Conservation (phyloP, 2,888 invertebrate species). For the Lasioglossum malachurum region DNA sequence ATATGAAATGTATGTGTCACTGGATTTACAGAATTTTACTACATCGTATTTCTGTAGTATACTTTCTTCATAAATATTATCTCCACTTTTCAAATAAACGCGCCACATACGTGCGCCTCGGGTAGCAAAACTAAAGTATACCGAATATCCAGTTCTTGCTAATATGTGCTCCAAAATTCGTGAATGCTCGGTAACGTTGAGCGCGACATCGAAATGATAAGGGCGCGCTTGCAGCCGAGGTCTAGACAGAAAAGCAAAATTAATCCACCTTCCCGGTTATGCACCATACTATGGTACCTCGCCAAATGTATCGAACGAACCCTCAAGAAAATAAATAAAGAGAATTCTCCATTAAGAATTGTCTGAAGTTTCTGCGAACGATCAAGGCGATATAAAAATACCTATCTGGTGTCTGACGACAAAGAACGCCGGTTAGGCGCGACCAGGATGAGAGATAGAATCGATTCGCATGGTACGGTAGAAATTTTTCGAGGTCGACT, state of each 20-base stretch:
- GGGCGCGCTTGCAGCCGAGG: background rate
- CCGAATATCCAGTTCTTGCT: background rate
- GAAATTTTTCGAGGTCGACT: constrained; percentile 45
- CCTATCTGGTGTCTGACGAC: background rate
- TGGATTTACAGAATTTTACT: no score
- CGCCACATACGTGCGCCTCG: background rate
- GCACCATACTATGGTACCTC: background rate
- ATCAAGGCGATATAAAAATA: background rate
- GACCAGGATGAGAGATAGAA: background rate
- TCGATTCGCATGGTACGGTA: constrained; percentile 43
- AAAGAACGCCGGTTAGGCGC: background rate
- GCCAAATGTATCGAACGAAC: background rate
- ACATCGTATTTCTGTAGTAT: no score
- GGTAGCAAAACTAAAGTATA: background rate
- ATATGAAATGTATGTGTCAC: no score
- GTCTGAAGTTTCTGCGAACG: background rate
- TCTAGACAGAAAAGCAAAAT: background rate
- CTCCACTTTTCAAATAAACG: background rate
- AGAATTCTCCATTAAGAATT: background rate
- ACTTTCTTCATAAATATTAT: background rate
- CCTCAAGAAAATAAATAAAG: background rate
- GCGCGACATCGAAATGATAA: background rate
- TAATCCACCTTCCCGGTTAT: background rate
- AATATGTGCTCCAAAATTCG: background rate
- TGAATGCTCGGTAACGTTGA: background rate